Evolutionary conservation across 2,113 vertebrate species (phyloP).

Genomic region (Stictonetta naevosa): DNA sequence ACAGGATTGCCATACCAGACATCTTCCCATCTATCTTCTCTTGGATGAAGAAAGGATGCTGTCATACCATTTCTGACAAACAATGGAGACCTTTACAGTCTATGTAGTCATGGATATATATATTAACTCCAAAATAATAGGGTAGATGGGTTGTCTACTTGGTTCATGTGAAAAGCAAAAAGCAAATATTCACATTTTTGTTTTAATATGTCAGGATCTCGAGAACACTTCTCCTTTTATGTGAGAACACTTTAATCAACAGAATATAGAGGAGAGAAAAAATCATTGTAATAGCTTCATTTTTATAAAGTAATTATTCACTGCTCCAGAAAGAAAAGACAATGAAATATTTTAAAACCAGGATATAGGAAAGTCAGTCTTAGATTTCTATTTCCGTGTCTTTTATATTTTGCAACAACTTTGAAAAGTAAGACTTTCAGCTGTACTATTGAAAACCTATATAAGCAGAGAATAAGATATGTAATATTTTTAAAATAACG

Average conservation of each 20-base stretch:
- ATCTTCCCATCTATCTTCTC: neutral
- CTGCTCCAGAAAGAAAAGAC: neutral
- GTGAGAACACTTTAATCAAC: neutral
- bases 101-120: neutral
- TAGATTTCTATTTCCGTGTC: neutral
- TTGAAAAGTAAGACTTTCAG: neutral
- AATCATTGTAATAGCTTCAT: neutral
- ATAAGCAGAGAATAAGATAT: neutral
- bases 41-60: neutral
- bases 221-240: neutral
- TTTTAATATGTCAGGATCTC: neutral
- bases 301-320: neutral
- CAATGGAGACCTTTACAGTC: neutral
- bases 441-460: neutral
- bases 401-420: neutral
- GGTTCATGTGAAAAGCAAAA: neutral
- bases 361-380: neutral
- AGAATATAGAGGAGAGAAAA: neutral
- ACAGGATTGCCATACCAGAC: neutral
- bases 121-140: neutral
- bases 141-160: neutral
- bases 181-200: neutral
- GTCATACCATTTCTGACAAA: neutral
- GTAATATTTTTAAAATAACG: neutral
- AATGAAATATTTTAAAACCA: neutral